Conservation (phyloP, 2,888 invertebrate genomes). For the Papilio demoleus region DNA sequence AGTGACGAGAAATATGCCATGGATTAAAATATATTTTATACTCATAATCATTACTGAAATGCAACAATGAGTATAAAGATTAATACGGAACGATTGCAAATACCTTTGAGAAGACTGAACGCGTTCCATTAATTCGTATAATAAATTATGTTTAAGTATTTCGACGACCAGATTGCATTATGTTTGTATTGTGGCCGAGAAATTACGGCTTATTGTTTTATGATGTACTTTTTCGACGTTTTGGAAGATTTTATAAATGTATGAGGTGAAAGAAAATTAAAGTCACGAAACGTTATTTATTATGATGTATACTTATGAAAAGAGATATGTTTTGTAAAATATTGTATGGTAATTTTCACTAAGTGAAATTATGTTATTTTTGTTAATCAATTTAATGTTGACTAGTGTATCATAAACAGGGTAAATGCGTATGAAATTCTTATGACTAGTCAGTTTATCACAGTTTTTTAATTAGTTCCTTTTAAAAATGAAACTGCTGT, state of each 20-base stretch:
- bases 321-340: background rate
- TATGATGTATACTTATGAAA: background rate
- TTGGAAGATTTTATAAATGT: conserved; percentile 16
- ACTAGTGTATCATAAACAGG: too few species aligned
- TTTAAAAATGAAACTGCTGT: too few species aligned
- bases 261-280: conserved; percentile 19
- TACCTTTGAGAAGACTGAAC: conserved; percentile 59
- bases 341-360: background rate
- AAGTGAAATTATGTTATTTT: background rate
- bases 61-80: conserved; percentile 30
- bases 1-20: too few species aligned
- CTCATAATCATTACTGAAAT: background rate
- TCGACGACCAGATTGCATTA: conserved; percentile 69
- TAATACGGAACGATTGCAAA: conserved; percentile 50
- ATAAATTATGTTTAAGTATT: conserved; percentile 64
- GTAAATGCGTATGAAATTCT: too few species aligned
- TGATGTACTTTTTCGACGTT: conserved; percentile 44
- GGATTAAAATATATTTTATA: background rate
- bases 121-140: conserved; percentile 60
- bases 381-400: too few species aligned
- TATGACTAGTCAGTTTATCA: too few species aligned
- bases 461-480: too few species aligned
- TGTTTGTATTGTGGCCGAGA: conserved; percentile 57
- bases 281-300: conserved; percentile 28
- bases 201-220: conserved; percentile 65